Conservation (phyloP, 2,888 invertebrate genomes). For the Leptinotarsa rubiginosa region DNA sequence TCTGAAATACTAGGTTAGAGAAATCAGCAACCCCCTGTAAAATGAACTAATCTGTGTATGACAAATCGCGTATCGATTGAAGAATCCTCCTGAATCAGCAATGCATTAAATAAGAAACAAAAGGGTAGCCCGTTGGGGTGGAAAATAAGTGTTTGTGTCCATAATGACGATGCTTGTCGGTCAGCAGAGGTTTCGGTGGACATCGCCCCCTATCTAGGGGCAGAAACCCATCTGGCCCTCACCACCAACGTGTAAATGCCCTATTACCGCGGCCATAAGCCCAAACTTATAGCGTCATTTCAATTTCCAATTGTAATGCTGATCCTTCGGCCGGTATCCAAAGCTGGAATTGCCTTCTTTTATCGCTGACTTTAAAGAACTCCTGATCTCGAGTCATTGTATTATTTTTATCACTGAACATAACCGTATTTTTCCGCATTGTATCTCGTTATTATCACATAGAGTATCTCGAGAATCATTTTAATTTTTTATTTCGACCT, state of each 20-base stretch:
- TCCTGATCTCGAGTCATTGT: constrained; percentile 50
- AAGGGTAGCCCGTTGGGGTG: constrained; percentile 42
- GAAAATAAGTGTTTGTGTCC: constrained; percentile 39
- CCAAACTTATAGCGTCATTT: constrained; percentile 64
- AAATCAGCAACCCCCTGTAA: constrained; percentile 4
- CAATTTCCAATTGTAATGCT: constrained; percentile 66
- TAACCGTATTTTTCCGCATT: constrained; percentile 44
- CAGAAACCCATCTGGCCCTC: constrained; percentile 55
- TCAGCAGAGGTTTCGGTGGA: constrained; percentile 44
- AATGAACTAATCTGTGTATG: constrained; percentile 9
- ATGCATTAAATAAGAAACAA: constrained; percentile 47
- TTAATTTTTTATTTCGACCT: constrained; percentile 38
- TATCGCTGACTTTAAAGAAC: constrained; percentile 55
- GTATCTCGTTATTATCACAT: constrained; percentile 40
- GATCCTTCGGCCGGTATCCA: constrained; percentile 53
- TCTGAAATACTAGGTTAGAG: no score
- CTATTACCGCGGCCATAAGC: constrained; percentile 63
- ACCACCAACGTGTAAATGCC: constrained; percentile 65
- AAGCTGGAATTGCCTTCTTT: constrained; percentile 52
- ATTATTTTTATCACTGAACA: constrained; percentile 49
- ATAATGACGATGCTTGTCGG: constrained; percentile 47
- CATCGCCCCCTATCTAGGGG: constrained; percentile 46
- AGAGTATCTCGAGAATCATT: constrained; percentile 36
- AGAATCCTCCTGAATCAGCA: constrained; percentile 31
- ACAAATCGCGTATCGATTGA: constrained; percentile 9